These are phyloP conservation scores for Leptinotarsa undecemlineata DNA, from an alignment of 1,140 invertebrate genomes.

Conservation along the genomic window DNA sequence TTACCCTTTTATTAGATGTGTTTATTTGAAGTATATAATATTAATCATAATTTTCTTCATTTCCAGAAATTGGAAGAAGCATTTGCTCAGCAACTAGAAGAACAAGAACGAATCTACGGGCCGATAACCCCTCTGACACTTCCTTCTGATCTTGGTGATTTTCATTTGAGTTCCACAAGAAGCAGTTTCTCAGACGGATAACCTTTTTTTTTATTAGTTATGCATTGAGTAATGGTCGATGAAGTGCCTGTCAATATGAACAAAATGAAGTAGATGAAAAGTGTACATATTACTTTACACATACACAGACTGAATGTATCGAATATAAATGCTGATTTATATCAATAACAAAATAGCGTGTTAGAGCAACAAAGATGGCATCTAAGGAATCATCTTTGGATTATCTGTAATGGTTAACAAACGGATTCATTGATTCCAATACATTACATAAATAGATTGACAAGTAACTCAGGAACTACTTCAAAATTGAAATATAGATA, in stretches of 20 bases:
- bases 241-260: not conserved
- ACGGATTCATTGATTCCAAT: too few species aligned
- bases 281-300: slow-evolving; percentile 33
- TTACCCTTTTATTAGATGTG: too few species aligned
- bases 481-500: too few species aligned
- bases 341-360: not conserved
- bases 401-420: too few species aligned
- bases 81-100: slow-evolving; percentile 79
- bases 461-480: too few species aligned
- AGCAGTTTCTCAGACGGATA: slow-evolving; percentile 64
- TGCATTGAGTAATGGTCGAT: not conserved
- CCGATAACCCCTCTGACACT: slow-evolving; percentile 62
- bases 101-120: slow-evolving; percentile 79
- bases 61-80: slow-evolving; percentile 83
- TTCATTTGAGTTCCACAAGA: slow-evolving; percentile 64
- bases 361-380: not conserved
- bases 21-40: not conserved
- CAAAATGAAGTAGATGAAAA: slow-evolving; percentile 11
- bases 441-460: too few species aligned
- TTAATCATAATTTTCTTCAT: not conserved
- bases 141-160: slow-evolving; percentile 65
- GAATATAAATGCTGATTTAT: not conserved
- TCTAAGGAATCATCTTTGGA: slow-evolving; percentile 23
- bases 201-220: not conserved
- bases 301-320: slow-evolving; percentile 38